Percentiles rank a stretch among this genome's conserved stretches.
Evolutionary conservation across 2,797 vertebrate species (phyloP).

Genomic region (Hemitrygon akajei): DNA sequence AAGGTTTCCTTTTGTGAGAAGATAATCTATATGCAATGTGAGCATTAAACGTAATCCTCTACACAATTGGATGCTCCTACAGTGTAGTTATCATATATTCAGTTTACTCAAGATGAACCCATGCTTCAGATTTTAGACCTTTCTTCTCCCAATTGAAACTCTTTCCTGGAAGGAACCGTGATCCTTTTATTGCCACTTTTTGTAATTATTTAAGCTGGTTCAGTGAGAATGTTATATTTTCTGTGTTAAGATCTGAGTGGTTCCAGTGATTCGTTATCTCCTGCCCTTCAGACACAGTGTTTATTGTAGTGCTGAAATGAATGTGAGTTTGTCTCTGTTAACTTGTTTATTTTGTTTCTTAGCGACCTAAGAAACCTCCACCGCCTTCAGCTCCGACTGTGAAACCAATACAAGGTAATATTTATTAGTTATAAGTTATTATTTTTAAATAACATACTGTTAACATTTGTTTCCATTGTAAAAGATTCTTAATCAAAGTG

Average conservation of each 20-base stretch:
- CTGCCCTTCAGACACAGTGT: not conserved
- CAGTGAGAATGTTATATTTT: not conserved
- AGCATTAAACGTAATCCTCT: not conserved
- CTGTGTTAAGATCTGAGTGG: not conserved
- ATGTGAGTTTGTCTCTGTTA: conserved; percentile 42
- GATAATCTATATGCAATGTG: not conserved
- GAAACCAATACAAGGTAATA: conserved; percentile 80
- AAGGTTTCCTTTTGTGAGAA: not conserved
- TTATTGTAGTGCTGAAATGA: conserved; percentile 39
- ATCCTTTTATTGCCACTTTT: not conserved
- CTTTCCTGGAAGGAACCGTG: not conserved
- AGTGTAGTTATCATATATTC: not conserved
- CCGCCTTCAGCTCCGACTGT: conserved; percentile 77
- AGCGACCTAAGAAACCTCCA: conserved; percentile 98
- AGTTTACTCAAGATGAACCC: not conserved
- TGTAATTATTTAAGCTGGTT: not conserved
- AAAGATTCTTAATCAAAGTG: not conserved
- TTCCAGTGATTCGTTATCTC: not conserved
- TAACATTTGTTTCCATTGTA: not conserved
- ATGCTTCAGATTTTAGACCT: not conserved
- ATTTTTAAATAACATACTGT: not conserved
- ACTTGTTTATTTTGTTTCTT: conserved; percentile 51
- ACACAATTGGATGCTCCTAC: not conserved
- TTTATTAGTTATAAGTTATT: conserved; percentile 42
- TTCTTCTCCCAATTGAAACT: not conserved